Conservation (phyloP, 2,113 vertebrate species). For the Oncorhynchus nerka region DNA sequence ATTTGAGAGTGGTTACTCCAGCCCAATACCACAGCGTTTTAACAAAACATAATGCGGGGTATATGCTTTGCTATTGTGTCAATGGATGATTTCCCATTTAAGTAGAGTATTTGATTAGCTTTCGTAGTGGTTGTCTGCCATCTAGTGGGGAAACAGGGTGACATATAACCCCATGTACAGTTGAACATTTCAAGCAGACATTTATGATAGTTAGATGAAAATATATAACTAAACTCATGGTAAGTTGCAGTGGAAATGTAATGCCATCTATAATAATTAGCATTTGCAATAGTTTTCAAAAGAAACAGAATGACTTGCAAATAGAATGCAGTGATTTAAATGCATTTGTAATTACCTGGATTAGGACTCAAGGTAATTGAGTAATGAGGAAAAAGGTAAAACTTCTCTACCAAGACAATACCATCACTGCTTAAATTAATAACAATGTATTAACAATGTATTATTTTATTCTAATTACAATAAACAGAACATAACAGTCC, state of each 20-base stretch:
- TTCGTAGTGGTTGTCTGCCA: conserved; percentile 22
- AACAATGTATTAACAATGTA: too few relatives aligned
- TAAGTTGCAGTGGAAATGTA: neutral
- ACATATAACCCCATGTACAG: neutral
- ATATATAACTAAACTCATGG: neutral
- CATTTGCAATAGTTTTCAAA: neutral
- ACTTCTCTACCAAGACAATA: conserved; percentile 39
- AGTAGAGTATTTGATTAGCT: neutral
- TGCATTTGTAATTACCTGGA: too few relatives aligned
- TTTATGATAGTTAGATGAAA: neutral
- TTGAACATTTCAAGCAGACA: neutral
- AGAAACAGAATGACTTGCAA: neutral
- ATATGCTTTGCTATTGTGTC: too few relatives aligned
- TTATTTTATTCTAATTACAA: conserved; percentile 98
- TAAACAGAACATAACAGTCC: conserved; percentile 96
- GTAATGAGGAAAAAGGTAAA: neutral
- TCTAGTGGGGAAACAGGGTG: conserved; percentile 14
- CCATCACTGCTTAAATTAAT: conserved; percentile 69
- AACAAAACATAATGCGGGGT: too few relatives aligned
- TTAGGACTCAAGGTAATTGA: too few relatives aligned
- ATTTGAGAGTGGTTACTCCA: too few relatives aligned
- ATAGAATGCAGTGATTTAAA: too few relatives aligned
- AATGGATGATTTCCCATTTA: neutral
- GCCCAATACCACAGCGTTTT: too few relatives aligned
- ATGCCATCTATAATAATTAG: neutral